Conservation (phyloP, 2,888 invertebrate species). For the Ennomos fuscantarius region DNA sequence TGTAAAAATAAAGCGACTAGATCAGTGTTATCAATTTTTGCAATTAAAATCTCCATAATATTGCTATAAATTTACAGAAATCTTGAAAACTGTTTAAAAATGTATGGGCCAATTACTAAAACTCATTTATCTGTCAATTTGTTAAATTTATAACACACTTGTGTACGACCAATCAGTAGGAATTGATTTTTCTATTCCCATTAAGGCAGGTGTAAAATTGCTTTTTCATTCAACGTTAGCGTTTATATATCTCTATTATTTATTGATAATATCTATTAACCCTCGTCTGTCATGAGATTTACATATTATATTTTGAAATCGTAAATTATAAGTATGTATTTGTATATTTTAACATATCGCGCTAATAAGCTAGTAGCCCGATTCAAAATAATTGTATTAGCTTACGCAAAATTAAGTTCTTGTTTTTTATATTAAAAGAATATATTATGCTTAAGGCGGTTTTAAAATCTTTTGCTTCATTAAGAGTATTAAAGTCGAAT, state of each 20-base stretch:
- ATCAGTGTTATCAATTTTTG: not conserved
- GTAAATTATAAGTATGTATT: constrained; percentile 52
- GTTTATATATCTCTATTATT: constrained; percentile 56
- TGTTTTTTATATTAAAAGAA: constrained; percentile 9
- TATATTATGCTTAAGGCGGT: too few relatives aligned
- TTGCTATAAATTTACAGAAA: constrained; percentile 42
- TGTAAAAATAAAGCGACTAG: too few relatives aligned
- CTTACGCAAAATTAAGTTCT: constrained; percentile 19
- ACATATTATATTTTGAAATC: constrained; percentile 25
- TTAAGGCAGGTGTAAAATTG: constrained; percentile 65
- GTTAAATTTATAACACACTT: constrained; percentile 57
- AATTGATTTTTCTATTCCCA: constrained; percentile 59
- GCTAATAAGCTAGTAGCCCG: constrained; percentile 52
- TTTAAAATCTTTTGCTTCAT: too few relatives aligned
- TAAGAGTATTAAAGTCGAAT: too few relatives aligned
- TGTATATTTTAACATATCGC: constrained; percentile 39
- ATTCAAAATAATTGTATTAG: constrained; percentile 59
- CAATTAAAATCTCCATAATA: constrained; percentile 45
- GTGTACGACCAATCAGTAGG: constrained; percentile 51
- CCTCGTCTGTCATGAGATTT: constrained; percentile 55
- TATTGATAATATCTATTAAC: constrained; percentile 76
- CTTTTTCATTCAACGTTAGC: constrained; percentile 45
- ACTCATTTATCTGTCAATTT: constrained; percentile 54
- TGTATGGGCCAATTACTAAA: constrained; percentile 57
- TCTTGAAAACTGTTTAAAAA: constrained; percentile 43